Evolutionary conservation across 1,140 invertebrate genomes (phyloP).

Genomic region (Meloidogyne hapla): DNA sequence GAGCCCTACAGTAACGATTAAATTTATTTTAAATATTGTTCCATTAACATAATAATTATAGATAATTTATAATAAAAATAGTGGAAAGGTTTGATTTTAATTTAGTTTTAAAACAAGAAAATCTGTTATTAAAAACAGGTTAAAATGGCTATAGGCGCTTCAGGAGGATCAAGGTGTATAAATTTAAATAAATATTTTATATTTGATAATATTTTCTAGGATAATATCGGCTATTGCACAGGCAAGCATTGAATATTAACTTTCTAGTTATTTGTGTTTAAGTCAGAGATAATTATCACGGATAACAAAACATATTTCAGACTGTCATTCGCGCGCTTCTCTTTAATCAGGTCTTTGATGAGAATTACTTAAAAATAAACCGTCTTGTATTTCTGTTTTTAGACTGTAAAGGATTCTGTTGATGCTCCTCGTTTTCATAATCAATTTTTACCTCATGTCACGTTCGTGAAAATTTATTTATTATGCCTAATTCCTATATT

Average conservation of each 20-base stretch:
- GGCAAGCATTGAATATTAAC: background rate
- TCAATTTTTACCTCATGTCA: constrained; percentile 80
- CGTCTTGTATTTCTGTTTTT: constrained; percentile 26
- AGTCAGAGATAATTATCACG: too few species aligned
- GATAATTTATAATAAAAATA: constrained; percentile 74
- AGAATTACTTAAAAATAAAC: too few species aligned
- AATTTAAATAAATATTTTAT: background rate
- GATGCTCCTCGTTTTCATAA: constrained; percentile 86
- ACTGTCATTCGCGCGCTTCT: constrained; percentile 78
- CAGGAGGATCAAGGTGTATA: constrained; percentile 39
- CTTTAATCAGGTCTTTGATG: constrained; percentile 69
- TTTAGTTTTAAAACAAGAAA: background rate
- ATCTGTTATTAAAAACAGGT: constrained; percentile 33
- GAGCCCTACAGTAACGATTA: constrained; percentile 71
- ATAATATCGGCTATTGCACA: constrained; percentile 38
- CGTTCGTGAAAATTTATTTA: constrained; percentile 66
- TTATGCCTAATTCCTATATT: too few species aligned
- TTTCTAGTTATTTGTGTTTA: too few species aligned
- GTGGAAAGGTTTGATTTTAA: constrained; percentile 70
- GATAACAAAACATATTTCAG: constrained; percentile 59
- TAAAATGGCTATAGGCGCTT: constrained; percentile 75
- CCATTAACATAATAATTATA: too few species aligned
- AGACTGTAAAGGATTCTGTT: constrained; percentile 82
- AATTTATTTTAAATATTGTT: background rate
- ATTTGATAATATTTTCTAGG: constrained; percentile 6